Conservation (phyloP, 2,113 vertebrate genomes). For the Bagarius yarrelli region DNA sequence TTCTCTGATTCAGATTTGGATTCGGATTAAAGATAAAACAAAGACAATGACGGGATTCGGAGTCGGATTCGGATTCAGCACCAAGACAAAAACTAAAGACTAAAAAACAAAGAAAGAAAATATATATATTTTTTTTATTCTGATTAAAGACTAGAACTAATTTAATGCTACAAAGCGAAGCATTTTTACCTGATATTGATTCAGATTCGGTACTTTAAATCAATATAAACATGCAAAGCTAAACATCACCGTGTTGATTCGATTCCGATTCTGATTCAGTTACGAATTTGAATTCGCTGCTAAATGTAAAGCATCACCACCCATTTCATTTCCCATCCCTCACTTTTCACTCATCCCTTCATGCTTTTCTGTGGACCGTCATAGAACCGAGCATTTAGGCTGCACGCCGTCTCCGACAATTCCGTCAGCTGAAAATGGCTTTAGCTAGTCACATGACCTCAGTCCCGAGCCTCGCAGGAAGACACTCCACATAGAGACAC, state of each 20-base stretch:
- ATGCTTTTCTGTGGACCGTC: slow-evolving; percentile 59
- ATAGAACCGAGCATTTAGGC: slow-evolving; percentile 70
- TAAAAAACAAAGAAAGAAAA: too few relatives aligned
- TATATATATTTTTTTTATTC: too few relatives aligned
- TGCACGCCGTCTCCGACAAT: slow-evolving; percentile 63
- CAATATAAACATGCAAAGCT: neutral
- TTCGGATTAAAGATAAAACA: neutral
- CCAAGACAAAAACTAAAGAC: neutral
- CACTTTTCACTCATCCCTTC: slow-evolving; percentile 42
- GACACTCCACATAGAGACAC: slow-evolving; percentile 51
- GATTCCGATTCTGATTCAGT: slow-evolving; percentile 8
- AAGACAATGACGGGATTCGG: neutral
- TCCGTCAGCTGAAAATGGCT: slow-evolving; percentile 69
- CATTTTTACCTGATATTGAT: too few relatives aligned
- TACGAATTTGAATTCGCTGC: slow-evolving; percentile 58
- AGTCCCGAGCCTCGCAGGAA: slow-evolving; percentile 59
- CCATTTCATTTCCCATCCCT: slow-evolving; percentile 49
- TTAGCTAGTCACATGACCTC: slow-evolving; percentile 67
- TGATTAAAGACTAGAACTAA: neutral
- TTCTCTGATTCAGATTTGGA: neutral
- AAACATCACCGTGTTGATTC: neutral
- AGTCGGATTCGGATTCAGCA: neutral
- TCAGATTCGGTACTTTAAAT: too few relatives aligned
- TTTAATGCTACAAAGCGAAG: too few relatives aligned
- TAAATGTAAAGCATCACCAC: slow-evolving; percentile 62